Evolutionary conservation across 2,797 vertebrate species (phyloP), one percentile per base, ranked within the genome.

Genomic region (Pterois miles): DNA sequence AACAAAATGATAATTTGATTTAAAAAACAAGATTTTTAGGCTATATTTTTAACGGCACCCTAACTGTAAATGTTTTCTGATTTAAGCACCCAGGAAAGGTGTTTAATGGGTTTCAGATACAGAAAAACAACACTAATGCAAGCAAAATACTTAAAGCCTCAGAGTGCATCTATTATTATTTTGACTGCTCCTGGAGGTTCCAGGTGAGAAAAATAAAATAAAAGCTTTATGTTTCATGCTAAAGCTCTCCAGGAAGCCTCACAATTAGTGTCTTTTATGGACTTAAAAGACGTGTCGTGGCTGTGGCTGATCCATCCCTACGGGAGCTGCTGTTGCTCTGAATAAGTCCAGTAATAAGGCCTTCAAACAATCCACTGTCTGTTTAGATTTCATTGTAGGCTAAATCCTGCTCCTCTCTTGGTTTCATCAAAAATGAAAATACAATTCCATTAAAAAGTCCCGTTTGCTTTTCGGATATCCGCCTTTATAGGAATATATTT

Each of bases 271-370:
- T 65, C 46, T 80, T 43, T 63, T 13, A 73, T 27, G 4, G 62
- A 52, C 54, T 71, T 80, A 53, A 80, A 80, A 81, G 66, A 31
- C 25, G 16, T 1, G 16, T 1, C 3, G 54, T 3, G 18, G 65
- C 65, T 67, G 73, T 56, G 20, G 80, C 67, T 29, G 74, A 81
- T 79, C 66, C 23, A 1, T 72, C 33, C 33, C 59, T 60, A 16
- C 6, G 8, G 50, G 63, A 78, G 54, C 25, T 53, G 56, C 56
- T 67, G 72, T 22, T 78, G 27, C 56, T 81, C 48, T 66, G 48
- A 81, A 54, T 56, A 6, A 56, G 43, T 75, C 18, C 1, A 58
- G 59, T 40, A 20, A 46, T 46, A 46, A 20, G 18, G 46, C n/a
- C 20, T 40, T 66, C 58, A 64, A 22, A 60, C 43, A 6, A 3